Percentiles rank a stretch among this genome's conserved stretches.
phyloP scores from a whole-genome alignment of 2,888 invertebrate genomes.

The Caenorhabditis japonica region DNA sequence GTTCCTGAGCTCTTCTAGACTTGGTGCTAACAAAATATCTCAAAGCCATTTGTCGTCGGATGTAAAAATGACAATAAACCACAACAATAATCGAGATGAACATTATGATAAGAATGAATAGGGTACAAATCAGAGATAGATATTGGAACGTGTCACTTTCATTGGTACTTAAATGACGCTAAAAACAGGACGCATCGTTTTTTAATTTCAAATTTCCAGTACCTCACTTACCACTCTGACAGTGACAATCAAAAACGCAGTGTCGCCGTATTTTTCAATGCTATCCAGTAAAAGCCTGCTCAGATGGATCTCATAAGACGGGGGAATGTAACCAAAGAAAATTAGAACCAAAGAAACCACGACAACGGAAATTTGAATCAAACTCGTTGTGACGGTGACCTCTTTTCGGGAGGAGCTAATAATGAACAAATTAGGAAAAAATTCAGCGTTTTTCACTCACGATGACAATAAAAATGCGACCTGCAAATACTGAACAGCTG shows the following conservation, averaged over 20 bases:
- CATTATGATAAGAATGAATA: constrained; percentile 32
- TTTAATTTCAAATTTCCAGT: not conserved
- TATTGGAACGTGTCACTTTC: constrained; percentile 13
- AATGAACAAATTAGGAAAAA: not conserved
- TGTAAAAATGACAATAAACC: constrained; percentile 11
- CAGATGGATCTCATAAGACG: constrained; percentile 17
- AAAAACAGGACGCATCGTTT: constrained; percentile 1
- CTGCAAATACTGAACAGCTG: constrained; percentile 40
- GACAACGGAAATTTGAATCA: constrained; percentile 15
- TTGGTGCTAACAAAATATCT: constrained; percentile 14
- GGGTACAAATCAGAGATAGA: constrained; percentile 26
- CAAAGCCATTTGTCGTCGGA: constrained; percentile 16
- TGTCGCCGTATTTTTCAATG: constrained; percentile 21
- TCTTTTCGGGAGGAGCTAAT: constrained; percentile 24
- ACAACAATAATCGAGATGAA: constrained; percentile 29
- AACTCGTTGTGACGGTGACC: constrained; percentile 15
- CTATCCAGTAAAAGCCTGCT: constrained; percentile 15
- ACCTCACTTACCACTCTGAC: constrained; percentile 14
- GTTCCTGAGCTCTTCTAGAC: constrained; percentile 31
- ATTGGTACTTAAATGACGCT: not conserved
- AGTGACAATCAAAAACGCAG: constrained; percentile 33
- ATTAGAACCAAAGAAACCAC: constrained; percentile 6
- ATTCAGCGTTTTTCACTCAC: constrained; percentile 5
- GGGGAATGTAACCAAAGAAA: constrained; percentile 34
- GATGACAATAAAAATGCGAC: constrained; percentile 18